Conservation (phyloP, 2,888 invertebrate species). For the Steinernema scapterisci region DNA sequence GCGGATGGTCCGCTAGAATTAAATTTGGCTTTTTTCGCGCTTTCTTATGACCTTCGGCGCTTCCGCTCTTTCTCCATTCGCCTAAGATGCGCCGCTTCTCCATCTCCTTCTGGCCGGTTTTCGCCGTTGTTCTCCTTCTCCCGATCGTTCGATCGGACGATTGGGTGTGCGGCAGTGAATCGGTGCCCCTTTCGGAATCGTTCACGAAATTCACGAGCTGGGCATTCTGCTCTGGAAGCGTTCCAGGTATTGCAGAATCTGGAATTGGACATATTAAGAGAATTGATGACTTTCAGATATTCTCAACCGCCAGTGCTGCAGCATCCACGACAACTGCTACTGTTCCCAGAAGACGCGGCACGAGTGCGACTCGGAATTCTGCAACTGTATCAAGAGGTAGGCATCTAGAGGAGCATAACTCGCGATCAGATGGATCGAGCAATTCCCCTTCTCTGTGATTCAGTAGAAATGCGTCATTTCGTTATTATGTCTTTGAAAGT, state of each 20-base stretch:
- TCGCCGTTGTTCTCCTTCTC: neutral
- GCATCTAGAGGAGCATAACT: too few relatives aligned
- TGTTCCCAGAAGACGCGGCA: neutral
- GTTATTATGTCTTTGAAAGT: neutral
- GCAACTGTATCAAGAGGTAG: neutral
- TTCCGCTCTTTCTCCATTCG: neutral
- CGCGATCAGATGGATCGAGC: too few relatives aligned
- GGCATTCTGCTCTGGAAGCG: neutral
- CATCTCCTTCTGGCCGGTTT: neutral
- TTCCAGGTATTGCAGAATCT: neutral
- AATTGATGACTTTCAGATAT: neutral
- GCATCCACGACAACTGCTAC: constrained; percentile 9
- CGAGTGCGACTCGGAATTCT: constrained; percentile 3
- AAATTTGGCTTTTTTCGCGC: neutral
- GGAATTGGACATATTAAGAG: too few relatives aligned
- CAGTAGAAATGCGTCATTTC: too few relatives aligned
- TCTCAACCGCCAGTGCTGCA: neutral
- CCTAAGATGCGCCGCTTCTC: neutral
- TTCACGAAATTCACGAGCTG: neutral
- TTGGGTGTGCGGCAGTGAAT: neutral
- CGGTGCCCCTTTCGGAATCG: neutral
- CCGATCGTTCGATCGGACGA: neutral
- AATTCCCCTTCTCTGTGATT: too few relatives aligned
- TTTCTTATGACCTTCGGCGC: neutral
- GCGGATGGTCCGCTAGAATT: too few relatives aligned